Evolutionary conservation across 2,797 vertebrate species (phyloP), one percentile per base, ranked within the genome.

Genomic region (Hippoglossus hippoglossus): DNA sequence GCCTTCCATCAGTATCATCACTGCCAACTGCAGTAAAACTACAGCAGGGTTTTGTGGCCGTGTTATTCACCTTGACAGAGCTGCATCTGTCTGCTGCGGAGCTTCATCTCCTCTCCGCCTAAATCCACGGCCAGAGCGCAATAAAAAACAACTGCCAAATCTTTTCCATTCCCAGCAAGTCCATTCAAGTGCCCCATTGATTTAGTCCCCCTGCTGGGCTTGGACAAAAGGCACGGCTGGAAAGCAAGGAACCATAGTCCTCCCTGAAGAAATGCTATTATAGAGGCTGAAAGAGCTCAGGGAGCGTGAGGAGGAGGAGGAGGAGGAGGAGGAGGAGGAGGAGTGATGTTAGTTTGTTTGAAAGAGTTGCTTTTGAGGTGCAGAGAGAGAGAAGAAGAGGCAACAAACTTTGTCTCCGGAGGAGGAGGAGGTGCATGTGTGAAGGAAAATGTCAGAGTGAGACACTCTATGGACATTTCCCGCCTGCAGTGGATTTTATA

Each of bases 191-290:
- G 69, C 59, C 72, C 63, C 81, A 6, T 34, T 86, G 77, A 86
- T 91, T 92, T 75, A 84, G 83, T 77, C 70, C 65, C 61, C 80
- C 78, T 67, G 52, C 68, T 19, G n/a, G 28, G 52, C 44, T 12
- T 1, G 63, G 72, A 91, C 84, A 92, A 92, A 90, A 81, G 88
- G 12, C 49, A 24, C 46, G 7, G 59, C 73, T 82, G 83, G 80
- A 82, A 54, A 66, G 73, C 51, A 55, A 71, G 73, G 71, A 65
- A 66, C 61, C 65, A 67, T 11, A 66, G 52, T 15, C 60, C 62
- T 50, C 81, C 69, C 54, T 79, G 51, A 68, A 87, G 70, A 87
- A 74, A 84, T n/a, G 25, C 80, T 70, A 63, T 87, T 85, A 75
- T 83, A 12, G 19, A 47, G 15, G 7, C 76, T 88, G 77, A 91